Evolutionary conservation across 2,113 vertebrate genomes (phyloP), one percentile per base, ranked within the genome.

Genomic region (Tachuris rubrigastra): DNA sequence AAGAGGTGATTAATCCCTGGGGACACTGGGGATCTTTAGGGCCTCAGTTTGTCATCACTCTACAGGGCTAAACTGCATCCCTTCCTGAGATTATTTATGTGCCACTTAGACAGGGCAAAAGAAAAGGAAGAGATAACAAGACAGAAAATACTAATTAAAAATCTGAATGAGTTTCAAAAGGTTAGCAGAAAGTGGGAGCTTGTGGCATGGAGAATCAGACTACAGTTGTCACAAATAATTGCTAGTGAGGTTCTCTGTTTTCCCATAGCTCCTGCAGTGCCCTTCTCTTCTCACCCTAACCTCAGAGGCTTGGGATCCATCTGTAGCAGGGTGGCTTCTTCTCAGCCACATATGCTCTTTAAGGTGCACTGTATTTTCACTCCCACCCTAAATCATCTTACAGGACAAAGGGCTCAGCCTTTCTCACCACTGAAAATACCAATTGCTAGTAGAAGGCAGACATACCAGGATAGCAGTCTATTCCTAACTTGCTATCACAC

Each of bases 401-500:
- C 14, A 78, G 27, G 21, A 71, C 46, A 80, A 63, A 42, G 37
- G 22, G 31, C 27, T 87, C 49, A 82, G 69, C 24, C 42, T 78
- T 90, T 60, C 72, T 75, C 56, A 49, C 73, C 73, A 42, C 9
- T 71, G 79, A 59, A 85, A 87, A 87, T 77, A 63, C 35, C 55
- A 80, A 18, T 20, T 68, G 35, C 42, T 69, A 59, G 65, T 28
- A 89, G 50, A 90, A 88, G 25, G 65, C n/a, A 95, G 85, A 60
- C 71, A 58, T 52, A 68, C 22, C 59, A 94, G 68, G 69, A 68
- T 18, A 84, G 46, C 39, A n/a, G 9, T 68, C 83, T 78, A 41
- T 79, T 85, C 73, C 60, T 86, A 77, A 86, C 41, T 90, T 94
- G 86, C 92, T 90, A 93, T 87, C 95, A 60, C 62, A 72, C 50